phyloP scores from a whole-genome alignment of 2,113 vertebrate genomes.

The Hemibagrus wyckioides region DNA sequence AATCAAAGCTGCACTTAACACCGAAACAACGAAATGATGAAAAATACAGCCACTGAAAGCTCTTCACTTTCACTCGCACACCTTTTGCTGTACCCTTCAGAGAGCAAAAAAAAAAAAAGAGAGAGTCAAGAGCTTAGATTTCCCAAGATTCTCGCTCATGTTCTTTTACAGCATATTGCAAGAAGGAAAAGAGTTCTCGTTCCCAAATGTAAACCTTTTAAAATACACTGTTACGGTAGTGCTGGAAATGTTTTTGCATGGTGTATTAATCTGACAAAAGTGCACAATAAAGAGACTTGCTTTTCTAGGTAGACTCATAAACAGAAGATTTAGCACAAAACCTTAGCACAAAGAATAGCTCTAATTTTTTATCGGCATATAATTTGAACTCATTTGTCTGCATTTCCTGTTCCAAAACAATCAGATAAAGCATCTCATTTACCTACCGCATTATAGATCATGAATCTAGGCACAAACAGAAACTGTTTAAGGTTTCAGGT shows the following conservation, averaged over 20 bases:
- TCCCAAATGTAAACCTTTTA: neutral
- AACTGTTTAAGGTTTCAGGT: neutral
- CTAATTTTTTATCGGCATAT: neutral
- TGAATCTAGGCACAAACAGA: neutral
- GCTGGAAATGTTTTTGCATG: neutral
- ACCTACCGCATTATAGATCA: neutral
- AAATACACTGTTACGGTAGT: neutral
- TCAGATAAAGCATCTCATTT: neutral
- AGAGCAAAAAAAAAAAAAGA: neutral
- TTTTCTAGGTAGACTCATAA: neutral
- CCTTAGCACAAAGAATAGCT: neutral
- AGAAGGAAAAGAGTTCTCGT: neutral
- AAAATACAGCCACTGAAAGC: neutral
- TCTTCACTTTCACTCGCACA: neutral
- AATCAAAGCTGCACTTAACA: neutral
- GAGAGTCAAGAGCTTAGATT: neutral
- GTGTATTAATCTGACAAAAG: neutral
- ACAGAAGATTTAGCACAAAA: neutral
- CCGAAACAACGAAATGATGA: neutral
- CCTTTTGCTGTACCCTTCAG: neutral
- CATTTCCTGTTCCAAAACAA: neutral
- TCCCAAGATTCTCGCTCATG: neutral
- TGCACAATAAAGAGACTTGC: neutral
- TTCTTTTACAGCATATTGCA: conserved; percentile 19
- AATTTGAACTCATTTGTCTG: neutral